A percentile compares a stretch with the other conserved stretches of the same genome.
Evolutionary conservation across 1,140 invertebrate genomes (phyloP).

Genomic region (Centruroides vittatus): DNA sequence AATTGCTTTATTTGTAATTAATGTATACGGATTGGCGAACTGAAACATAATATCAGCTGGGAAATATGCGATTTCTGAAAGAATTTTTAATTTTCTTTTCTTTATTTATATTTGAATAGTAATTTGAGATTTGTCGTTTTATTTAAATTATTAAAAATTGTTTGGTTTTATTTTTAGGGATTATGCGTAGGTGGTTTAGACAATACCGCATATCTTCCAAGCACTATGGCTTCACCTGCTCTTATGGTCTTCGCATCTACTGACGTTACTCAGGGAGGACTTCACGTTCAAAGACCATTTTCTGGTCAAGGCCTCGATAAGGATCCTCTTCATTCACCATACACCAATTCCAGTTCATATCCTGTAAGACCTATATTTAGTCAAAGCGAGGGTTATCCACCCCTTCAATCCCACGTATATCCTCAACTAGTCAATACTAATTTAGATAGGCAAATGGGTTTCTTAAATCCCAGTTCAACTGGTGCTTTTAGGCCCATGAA

Average conservation of each 20-base stretch:
- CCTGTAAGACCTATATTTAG: neutral
- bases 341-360: neutral
- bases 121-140: no score
- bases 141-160: no score
- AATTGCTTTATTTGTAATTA: no score
- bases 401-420: neutral
- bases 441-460: neutral
- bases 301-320: no score
- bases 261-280: neutral
- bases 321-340: neutral
- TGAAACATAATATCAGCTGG: no score
- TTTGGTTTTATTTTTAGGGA: no score
- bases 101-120: no score
- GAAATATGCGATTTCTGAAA: no score
- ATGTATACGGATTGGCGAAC: no score
- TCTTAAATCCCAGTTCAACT: neutral
- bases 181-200: slow-evolving; percentile 29
- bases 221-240: slow-evolving; percentile 56
- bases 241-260: slow-evolving; percentile 56
- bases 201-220: slow-evolving; percentile 47
- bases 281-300: no score
- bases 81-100: no score
- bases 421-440: neutral
- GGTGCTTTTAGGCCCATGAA: neutral
- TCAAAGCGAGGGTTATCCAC: neutral